Conservation (phyloP, 2,888 invertebrate genomes). For the Autographa gamma region DNA sequence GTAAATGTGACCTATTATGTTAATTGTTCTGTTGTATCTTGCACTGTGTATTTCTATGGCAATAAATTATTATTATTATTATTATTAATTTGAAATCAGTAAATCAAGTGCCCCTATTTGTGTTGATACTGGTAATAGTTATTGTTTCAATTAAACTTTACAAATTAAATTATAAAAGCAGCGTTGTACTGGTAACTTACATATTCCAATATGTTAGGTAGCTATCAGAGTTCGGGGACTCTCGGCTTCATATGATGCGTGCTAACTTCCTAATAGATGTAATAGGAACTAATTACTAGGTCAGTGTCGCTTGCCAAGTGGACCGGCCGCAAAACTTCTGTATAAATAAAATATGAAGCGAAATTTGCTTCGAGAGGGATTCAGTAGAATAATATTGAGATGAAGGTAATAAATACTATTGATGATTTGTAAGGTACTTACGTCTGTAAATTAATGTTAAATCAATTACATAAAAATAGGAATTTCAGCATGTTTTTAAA, state of each 20-base stretch:
- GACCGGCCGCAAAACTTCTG: conserved; percentile 24
- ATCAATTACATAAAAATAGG: too few species aligned
- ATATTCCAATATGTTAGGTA: conserved; percentile 5
- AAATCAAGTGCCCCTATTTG: too few species aligned
- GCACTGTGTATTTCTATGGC: too few species aligned
- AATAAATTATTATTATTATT: too few species aligned
- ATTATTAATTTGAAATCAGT: too few species aligned
- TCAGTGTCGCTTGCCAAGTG: conserved; percentile 41
- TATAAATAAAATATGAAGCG: conserved; percentile 6
- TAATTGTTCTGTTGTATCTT: too few species aligned
- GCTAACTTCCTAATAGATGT: conserved; percentile 49
- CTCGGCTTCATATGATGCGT: conserved; percentile 13
- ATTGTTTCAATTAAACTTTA: too few species aligned
- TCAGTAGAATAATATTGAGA: not conserved
- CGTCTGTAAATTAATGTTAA: too few species aligned
- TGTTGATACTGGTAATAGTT: too few species aligned
- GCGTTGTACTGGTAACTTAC: conserved; percentile 10
- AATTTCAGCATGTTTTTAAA: too few species aligned
- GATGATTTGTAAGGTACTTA: too few species aligned
- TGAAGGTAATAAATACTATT: not conserved
- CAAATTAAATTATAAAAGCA: not conserved
- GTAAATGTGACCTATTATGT: too few species aligned
- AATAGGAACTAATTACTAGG: conserved; percentile 53
- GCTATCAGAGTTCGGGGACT: conserved; percentile 3
- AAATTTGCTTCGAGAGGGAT: not conserved